These are phyloP conservation scores for Baryphthengus martii DNA, from an alignment of 2,113 vertebrate species.

Conservation along the genomic window DNA sequence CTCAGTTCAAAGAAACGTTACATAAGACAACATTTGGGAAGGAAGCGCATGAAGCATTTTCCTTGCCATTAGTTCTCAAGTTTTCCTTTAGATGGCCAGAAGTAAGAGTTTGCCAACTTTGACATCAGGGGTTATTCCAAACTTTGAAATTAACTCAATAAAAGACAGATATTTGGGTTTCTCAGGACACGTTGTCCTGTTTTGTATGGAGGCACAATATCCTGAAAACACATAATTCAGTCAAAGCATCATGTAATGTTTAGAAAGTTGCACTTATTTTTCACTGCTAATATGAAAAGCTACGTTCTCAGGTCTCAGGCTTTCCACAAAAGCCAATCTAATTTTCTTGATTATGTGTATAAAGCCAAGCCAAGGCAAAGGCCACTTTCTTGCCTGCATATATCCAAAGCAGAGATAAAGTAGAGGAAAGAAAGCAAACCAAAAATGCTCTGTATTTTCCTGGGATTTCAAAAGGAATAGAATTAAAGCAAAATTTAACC, in stretches of 20 bases:
- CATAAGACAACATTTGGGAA: background rate
- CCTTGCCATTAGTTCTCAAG: background rate
- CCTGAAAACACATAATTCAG: background rate
- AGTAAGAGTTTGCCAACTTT: background rate
- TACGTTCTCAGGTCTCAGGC: background rate
- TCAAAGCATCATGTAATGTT: background rate
- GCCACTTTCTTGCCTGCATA: background rate
- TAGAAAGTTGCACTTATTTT: background rate
- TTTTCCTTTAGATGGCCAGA: background rate
- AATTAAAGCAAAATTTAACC: background rate
- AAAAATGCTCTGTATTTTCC: background rate
- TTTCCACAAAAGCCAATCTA: background rate
- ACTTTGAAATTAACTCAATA: background rate
- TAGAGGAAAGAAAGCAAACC: background rate
- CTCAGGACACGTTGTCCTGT: background rate
- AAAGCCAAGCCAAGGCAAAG: background rate
- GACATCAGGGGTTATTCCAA: background rate
- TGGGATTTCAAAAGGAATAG: background rate
- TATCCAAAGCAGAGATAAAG: background rate
- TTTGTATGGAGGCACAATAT: background rate
- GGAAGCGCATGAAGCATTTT: background rate
- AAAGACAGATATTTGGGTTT: background rate
- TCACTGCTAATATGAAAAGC: background rate
- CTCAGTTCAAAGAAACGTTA: background rate
- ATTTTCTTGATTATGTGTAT: background rate